Percentiles rank a stretch among this genome's conserved stretches.
These are phyloP conservation scores for Doryteuthis pealeii DNA, from an alignment of 1,140 invertebrate genomes.

Conservation along the genomic window DNA sequence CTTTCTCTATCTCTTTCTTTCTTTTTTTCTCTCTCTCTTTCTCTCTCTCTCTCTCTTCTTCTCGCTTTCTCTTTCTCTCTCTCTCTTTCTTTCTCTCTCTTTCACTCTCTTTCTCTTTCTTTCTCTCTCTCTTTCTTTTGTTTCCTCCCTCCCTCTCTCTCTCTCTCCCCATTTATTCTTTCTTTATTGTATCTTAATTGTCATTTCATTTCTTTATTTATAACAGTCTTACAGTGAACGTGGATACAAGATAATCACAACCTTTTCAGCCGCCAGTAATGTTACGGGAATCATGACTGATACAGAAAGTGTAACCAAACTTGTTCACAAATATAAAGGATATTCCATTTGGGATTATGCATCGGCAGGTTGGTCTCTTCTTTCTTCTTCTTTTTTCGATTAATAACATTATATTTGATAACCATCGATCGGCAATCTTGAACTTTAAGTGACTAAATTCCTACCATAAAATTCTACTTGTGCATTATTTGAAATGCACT, in stretches of 20 bases:
- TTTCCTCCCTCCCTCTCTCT: neutral
- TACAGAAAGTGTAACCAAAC: slow-evolving; percentile 77
- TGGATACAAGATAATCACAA: slow-evolving; percentile 70
- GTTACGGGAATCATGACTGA: slow-evolving; percentile 82
- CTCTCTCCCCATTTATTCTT: neutral
- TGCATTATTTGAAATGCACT: no score
- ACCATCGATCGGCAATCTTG: no score
- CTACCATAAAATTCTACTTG: no score
- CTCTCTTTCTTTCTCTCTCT: neutral
- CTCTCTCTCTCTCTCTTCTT: neutral
- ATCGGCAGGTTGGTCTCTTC: slow-evolving; percentile 73
- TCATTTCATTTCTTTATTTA: neutral
- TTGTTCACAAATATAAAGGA: slow-evolving; percentile 79
- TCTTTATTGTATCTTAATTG: neutral
- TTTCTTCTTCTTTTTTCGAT: no score
- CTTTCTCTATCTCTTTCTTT: neutral
- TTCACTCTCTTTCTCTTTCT: neutral
- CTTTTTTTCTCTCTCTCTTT: slow-evolving; percentile 4
- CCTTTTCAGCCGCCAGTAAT: slow-evolving; percentile 82
- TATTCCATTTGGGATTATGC: slow-evolving; percentile 84
- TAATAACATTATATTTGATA: no score
- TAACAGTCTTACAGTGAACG: slow-evolving; percentile 31
- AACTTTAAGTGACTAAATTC: no score
- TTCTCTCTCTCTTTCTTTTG: neutral
- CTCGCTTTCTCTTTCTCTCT: neutral